A percentile compares a stretch with the other conserved stretches of the same genome.
These are phyloP conservation scores for Cyphomyrmex costatus DNA, from an alignment of 1,140 invertebrate species.

Conservation along the genomic window DNA sequence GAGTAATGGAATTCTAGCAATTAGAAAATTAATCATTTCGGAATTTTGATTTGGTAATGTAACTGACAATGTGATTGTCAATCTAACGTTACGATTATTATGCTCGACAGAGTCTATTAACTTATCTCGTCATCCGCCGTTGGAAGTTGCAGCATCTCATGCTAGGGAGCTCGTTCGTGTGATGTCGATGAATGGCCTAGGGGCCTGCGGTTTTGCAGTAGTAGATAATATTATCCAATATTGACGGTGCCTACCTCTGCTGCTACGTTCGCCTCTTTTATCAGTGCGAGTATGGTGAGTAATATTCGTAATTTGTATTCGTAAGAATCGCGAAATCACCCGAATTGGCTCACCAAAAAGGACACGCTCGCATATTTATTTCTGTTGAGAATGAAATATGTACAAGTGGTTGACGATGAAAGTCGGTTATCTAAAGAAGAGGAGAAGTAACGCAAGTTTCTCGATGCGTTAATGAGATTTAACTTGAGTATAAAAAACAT, in stretches of 20 bases:
- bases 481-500: background rate
- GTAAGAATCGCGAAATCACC: background rate
- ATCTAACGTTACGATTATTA: background rate
- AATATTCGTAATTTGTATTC: slow-evolving; percentile 44
- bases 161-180: slow-evolving; percentile 95
- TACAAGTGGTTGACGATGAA: background rate
- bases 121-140: slow-evolving; percentile 94
- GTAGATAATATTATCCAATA: slow-evolving; percentile 91
- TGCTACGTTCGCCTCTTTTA: slow-evolving; percentile 84
- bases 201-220: slow-evolving; percentile 97
- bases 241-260: slow-evolving; percentile 87
- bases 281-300: slow-evolving; percentile 85
- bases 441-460: background rate
- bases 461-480: background rate
- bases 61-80: background rate
- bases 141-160: slow-evolving; percentile 96
- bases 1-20: background rate
- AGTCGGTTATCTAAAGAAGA: background rate
- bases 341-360: background rate
- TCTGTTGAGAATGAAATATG: background rate
- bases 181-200: slow-evolving; percentile 96
- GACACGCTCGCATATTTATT: background rate
- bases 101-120: slow-evolving; percentile 93
- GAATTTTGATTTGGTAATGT: background rate
- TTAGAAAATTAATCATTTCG: background rate